Conservation (phyloP, 2,113 vertebrate species). For the Erythrolamprus reginae region DNA sequence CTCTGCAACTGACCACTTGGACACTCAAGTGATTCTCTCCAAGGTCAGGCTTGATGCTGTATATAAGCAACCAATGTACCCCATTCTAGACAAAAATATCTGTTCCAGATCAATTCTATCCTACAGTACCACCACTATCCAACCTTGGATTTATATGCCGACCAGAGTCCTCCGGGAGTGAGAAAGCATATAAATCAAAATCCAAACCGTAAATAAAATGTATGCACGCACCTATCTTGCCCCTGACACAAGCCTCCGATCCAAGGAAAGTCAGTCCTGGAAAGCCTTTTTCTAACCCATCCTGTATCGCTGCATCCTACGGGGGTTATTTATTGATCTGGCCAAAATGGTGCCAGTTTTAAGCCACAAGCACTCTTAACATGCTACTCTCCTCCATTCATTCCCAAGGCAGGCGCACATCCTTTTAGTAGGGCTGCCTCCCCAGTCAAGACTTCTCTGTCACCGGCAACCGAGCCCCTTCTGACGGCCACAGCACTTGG, state of each 20-base stretch:
- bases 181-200: too few species aligned
- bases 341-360: too few species aligned
- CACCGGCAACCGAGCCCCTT: neutral
- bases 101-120: neutral
- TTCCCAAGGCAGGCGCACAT: neutral
- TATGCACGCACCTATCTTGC: neutral
- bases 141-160: too few species aligned
- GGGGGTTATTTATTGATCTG: neutral
- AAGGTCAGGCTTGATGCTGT: neutral
- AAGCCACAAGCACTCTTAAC: neutral
- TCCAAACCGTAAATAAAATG: too few species aligned
- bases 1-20: neutral
- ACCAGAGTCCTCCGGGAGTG: too few species aligned
- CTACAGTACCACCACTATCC: neutral
- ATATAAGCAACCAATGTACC: neutral
- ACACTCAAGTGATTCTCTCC: neutral
- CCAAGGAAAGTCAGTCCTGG: neutral
- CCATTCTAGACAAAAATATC: neutral
- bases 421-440: neutral
- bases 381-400: neutral
- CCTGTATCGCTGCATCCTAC: neutral
- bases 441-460: neutral
- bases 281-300: neutral
- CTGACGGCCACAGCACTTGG: neutral
- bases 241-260: neutral